These are phyloP conservation scores for Eufriesea mexicana DNA, from an alignment of 1,140 invertebrate genomes.

Conservation along the genomic window DNA sequence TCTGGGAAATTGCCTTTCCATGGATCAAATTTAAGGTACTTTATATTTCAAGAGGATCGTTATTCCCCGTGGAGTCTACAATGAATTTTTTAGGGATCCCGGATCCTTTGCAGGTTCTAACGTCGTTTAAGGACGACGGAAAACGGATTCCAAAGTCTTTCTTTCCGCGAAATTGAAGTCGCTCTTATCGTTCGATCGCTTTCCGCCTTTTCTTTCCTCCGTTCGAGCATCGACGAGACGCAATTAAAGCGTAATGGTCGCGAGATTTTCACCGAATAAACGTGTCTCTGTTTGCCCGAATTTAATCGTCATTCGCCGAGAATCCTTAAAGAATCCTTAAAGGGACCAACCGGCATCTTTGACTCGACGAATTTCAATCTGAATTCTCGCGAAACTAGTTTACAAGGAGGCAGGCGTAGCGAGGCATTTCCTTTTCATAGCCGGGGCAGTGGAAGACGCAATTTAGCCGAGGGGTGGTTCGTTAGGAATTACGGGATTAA, in stretches of 20 bases:
- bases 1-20: neutral
- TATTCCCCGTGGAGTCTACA: neutral
- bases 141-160: neutral
- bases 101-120: too few species aligned
- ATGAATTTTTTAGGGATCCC: conserved; percentile 6
- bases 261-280: neutral
- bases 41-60: conserved; percentile 14
- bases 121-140: neutral
- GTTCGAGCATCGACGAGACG: neutral
- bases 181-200: neutral
- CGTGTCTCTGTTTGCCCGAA: neutral
- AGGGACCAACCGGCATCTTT: neutral
- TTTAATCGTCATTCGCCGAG: neutral
- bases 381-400: neutral
- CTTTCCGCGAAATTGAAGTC: neutral
- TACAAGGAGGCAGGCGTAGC: neutral
- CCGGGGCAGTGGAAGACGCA: too few species aligned
- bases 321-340: neutral
- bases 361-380: conserved; percentile 10
- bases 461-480: too few species aligned
- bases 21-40: conserved; percentile 8
- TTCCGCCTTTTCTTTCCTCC: too few species aligned
- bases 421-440: neutral
- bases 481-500: neutral
- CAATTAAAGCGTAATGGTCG: neutral